Base-by-base conservation (phyloP, 2,113 vertebrate genomes). In the Sula dactylatra region DNA sequence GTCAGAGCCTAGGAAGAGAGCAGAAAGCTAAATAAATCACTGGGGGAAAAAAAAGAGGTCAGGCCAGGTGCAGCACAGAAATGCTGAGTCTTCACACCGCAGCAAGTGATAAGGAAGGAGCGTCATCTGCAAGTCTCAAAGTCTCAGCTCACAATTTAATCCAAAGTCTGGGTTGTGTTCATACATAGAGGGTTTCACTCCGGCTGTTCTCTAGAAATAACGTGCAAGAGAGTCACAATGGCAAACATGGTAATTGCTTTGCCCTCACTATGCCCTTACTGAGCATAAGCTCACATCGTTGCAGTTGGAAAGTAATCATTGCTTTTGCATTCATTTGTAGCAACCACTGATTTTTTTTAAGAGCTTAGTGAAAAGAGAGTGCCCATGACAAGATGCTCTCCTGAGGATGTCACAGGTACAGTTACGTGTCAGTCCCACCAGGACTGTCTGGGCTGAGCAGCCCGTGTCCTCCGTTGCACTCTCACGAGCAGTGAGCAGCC, bases 11-110 rank as follows among this genome's bases (percentile, higher is more conserved):
- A 55, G 74, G 86, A 97, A 86, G 61, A 82, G 65, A 76, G 73
- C 34, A 93, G 94, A 87, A 94, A 93, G 78, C 89, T 89, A 80
- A 94, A 97, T 94, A 95, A 96, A 95, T 95, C 93, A 77, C 55
- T 65, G 77, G 38, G 81, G 86, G 45, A 20, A 11, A 2, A 2
- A 56, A 88, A 93, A 84, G 82, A 95, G 94, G 95, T 94, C 97
- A 91, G 87, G 84, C 81, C 94, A 96, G 96, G 94, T 97, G 93
- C 95, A 93, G 81, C 45, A 34, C 8, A 77, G 95, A 95, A 88
- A 79, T 96, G 95, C 96, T 96, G 93, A 97, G 89, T 91, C 91
- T 94, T 96, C 84, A 83, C 88, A 86, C 88, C 6, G 11, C 81
- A 49, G 62, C 10, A 1, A 76, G 74, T 59, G 91, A 94, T 94